phyloP scores from a whole-genome alignment of 2,797 vertebrate genomes.

The Morelia viridis region DNA sequence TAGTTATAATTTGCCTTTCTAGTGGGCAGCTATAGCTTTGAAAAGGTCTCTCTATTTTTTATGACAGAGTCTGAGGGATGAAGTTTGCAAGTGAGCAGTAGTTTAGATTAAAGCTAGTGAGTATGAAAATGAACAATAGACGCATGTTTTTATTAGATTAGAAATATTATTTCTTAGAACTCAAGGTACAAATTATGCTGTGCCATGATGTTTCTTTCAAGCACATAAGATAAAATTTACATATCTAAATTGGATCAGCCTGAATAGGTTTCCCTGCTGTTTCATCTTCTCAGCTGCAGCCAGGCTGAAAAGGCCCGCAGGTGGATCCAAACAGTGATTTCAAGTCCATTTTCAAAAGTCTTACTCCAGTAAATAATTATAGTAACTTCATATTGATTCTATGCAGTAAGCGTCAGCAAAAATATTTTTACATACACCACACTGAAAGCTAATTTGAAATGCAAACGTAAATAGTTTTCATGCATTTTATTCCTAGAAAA shows the following conservation, averaged over 20 bases:
- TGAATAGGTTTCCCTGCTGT: slow-evolving; percentile 75
- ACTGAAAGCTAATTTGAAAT: slow-evolving; percentile 47
- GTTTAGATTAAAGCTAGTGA: slow-evolving; percentile 50
- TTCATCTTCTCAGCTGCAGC: slow-evolving; percentile 61
- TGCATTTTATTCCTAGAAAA: slow-evolving; percentile 32
- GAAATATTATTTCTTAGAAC: slow-evolving; percentile 74
- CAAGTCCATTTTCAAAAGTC: slow-evolving; percentile 60
- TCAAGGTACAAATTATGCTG: slow-evolving; percentile 74
- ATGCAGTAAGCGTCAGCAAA: slow-evolving; percentile 50
- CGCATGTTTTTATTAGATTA: slow-evolving; percentile 75
- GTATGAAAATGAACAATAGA: slow-evolving; percentile 59
- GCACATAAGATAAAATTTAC: slow-evolving; percentile 80
- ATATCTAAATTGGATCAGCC: slow-evolving; percentile 92
- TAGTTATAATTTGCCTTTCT: not conserved
- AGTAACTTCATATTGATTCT: slow-evolving; percentile 61
- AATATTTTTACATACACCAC: slow-evolving; percentile 25
- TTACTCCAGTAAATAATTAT: slow-evolving; percentile 50
- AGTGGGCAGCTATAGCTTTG: slow-evolving; percentile 9
- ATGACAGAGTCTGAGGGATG: slow-evolving; percentile 39
- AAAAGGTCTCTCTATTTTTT: slow-evolving; percentile 21
- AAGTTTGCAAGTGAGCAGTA: slow-evolving; percentile 43
- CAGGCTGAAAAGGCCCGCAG: slow-evolving; percentile 66
- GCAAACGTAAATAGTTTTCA: slow-evolving; percentile 46
- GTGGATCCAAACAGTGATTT: slow-evolving; percentile 68
- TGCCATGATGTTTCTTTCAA: slow-evolving; percentile 73